These are phyloP conservation scores for Calameuta idolon DNA, from an alignment of 2,888 invertebrate species.

Conservation along the genomic window DNA sequence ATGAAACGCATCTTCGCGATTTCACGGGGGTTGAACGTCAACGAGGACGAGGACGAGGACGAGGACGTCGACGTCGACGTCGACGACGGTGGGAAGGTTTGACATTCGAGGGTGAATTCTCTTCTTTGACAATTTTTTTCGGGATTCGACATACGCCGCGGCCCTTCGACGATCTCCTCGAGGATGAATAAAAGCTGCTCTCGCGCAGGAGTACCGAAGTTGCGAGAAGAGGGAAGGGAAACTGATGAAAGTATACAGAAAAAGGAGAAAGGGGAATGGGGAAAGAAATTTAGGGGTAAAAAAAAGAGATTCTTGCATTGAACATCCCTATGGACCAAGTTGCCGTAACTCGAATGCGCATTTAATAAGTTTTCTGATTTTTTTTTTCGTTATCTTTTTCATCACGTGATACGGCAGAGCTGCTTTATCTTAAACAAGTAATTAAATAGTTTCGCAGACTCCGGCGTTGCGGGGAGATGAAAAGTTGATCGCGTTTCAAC, in stretches of 20 bases:
- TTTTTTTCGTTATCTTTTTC: neutral
- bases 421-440: constrained; percentile 41
- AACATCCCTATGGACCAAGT: neutral
- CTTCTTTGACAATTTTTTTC: neutral
- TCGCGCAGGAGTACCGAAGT: neutral
- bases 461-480: constrained; percentile 6
- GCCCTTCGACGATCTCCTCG: neutral
- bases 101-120: neutral
- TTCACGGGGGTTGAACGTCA: neutral
- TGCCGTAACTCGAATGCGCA: neutral
- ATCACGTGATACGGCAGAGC: neutral
- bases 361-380: neutral
- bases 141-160: neutral
- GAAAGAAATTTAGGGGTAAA: neutral
- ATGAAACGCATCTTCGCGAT: constrained; percentile 8
- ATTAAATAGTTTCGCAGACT: constrained; percentile 33
- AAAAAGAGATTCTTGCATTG: neutral
- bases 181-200: neutral
- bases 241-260: neutral
- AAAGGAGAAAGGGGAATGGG: neutral
- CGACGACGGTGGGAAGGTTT: too few species aligned
- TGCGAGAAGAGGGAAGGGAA: neutral
- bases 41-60: neutral
- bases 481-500: constrained; percentile 38
- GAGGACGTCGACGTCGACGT: too few species aligned